These are phyloP conservation scores for Melieria picta DNA, from an alignment of 2,888 invertebrate species.

Conservation along the genomic window DNA sequence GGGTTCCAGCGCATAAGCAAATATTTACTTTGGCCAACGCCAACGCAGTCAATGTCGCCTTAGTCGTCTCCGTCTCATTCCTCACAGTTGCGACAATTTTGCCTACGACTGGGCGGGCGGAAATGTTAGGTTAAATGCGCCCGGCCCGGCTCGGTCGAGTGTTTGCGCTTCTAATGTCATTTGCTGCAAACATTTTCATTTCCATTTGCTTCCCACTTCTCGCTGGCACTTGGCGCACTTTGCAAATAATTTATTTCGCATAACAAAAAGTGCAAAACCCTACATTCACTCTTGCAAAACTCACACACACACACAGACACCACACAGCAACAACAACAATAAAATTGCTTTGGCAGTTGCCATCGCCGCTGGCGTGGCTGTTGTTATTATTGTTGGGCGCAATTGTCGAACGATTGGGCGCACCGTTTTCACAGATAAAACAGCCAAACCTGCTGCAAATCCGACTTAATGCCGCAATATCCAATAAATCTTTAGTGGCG, in stretches of 20 bases:
- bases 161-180: not conserved
- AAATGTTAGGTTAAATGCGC: slow-evolving; percentile 1
- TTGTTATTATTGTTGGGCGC: slow-evolving; percentile 10
- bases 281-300: not conserved
- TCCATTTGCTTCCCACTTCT: too few species aligned
- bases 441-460: slow-evolving; percentile 20
- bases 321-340: too few species aligned
- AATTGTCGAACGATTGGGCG: too few species aligned
- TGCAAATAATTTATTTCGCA: too few species aligned
- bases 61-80: too few species aligned
- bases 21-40: slow-evolving; percentile 5
- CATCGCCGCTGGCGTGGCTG: not conserved
- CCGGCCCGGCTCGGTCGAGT: not conserved
- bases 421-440: too few species aligned
- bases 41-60: not conserved
- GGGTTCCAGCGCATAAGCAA: slow-evolving; percentile 16
- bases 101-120: not conserved
- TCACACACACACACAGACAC: not conserved
- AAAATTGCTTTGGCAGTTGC: not conserved
- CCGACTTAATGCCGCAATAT: slow-evolving; percentile 52
- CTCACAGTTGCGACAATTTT: too few species aligned
- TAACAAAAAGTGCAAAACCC: too few species aligned
- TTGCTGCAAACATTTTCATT: not conserved
- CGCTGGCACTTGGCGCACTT: too few species aligned
- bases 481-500: slow-evolving; percentile 53